Percentiles rank a stretch among this genome's conserved stretches.
Evolutionary conservation across 1,140 invertebrate genomes (phyloP).

Genomic region (Halotydeus destructor): DNA sequence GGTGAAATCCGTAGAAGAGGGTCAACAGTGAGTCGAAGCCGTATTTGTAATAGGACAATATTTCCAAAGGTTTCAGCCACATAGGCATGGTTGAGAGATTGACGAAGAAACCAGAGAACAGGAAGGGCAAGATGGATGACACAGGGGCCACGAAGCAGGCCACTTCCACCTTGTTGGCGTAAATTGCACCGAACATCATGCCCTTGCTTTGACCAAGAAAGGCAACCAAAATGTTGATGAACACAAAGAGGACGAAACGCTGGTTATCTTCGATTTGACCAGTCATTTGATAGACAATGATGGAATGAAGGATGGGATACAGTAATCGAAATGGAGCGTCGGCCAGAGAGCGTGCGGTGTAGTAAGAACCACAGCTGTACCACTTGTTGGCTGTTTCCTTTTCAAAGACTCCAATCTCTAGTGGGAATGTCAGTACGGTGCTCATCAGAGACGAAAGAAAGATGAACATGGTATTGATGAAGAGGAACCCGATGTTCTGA

Average conservation of each 20-base stretch:
- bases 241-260: slow-evolving; percentile 65
- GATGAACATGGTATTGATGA: slow-evolving; percentile 11
- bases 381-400: slow-evolving; percentile 14
- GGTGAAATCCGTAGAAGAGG: slow-evolving; percentile 66
- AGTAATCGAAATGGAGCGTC: slow-evolving; percentile 3
- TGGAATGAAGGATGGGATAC: slow-evolving; percentile 1
- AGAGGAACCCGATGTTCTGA: slow-evolving; percentile 42
- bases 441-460: slow-evolving; percentile 9
- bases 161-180: slow-evolving; percentile 12
- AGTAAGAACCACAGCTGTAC: slow-evolving; percentile 9
- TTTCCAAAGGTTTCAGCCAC: slow-evolving; percentile 44
- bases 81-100: slow-evolving; percentile 75
- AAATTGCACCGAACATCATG: slow-evolving; percentile 2
- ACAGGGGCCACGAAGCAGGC: slow-evolving; percentile 81
- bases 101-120: slow-evolving; percentile 73
- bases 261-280: slow-evolving; percentile 36
- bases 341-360: slow-evolving; percentile 5
- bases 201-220: slow-evolving; percentile 25
- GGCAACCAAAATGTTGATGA: slow-evolving; percentile 65
- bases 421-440: slow-evolving; percentile 10
- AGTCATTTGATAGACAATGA: slow-evolving; percentile 3
- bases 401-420: slow-evolving; percentile 10
- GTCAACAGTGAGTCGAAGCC: slow-evolving; percentile 77
- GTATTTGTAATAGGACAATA: slow-evolving; percentile 74
- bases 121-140: slow-evolving; percentile 59